Evolutionary conservation across 1,140 invertebrate genomes (phyloP), one percentile per base, ranked within the genome.

Genomic region (Rhynchophorus ferrugineus): DNA sequence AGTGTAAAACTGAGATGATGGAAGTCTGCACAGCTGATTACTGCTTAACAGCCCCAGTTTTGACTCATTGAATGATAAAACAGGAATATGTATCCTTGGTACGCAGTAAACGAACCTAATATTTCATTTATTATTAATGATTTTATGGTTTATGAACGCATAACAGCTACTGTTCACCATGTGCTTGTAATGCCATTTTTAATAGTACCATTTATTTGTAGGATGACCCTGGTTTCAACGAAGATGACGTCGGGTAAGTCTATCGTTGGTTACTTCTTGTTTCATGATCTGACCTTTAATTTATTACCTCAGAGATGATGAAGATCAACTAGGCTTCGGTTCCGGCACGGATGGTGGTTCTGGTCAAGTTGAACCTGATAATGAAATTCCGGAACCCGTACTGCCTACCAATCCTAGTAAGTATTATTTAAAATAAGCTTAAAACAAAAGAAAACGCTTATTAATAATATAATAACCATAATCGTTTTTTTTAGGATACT

Each of bases 401-500:
- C 5, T 6, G 24, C 24, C 5, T 11, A 5, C 24, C 11, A 29
- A 6, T 6, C 24, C 24, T 14, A 37, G 45, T 48, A 37, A 48
- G 33, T 37, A 14, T 20, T 37, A 1, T 11, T 17, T 17, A 1
- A 9, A 11, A 45, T 29, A 33, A 16, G 1, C 1, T 33, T 7
- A 45, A 3, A 9, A 29, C 11, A 14, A 45, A 2, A 13, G 5
- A 1, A 8, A 24, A 7, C 34, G 8, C 17, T 19, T 7, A 17
- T 37, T 18, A 6, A 7, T 47, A 29, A 3, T 11, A 18, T 8
- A 14, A 34, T n/a, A n/a, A 2, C 20, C 17, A 47, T 37, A 19
- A 17, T 18, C 21, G 29, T 42, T 24, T 38, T 42, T 62, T 63
- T 41, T 51, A 60, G 61, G 44, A 21, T 67, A 67, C 38, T 68